Conservation (phyloP, 2,797 vertebrate genomes). For the Heteromormyrus szaboi region DNA sequence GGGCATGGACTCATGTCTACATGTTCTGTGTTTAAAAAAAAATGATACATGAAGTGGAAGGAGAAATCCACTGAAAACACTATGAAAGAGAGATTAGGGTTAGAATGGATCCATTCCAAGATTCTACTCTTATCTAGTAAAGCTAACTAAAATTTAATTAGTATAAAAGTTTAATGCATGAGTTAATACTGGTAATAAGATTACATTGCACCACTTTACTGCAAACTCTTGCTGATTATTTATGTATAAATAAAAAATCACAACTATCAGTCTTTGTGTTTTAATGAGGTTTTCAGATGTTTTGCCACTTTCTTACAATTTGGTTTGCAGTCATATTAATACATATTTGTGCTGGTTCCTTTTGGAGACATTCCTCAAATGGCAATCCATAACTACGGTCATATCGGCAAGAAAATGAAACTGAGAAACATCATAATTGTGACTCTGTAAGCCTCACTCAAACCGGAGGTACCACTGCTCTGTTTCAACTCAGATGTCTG, state of each 20-base stretch:
- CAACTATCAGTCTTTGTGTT: not conserved
- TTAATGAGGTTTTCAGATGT: not conserved
- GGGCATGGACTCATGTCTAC: not conserved
- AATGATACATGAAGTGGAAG: not conserved
- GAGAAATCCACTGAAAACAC: not conserved
- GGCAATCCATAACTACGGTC: not conserved
- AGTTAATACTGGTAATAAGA: not conserved
- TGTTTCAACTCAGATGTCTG: not conserved
- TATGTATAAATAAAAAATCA: conserved; percentile 1
- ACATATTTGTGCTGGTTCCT: not conserved
- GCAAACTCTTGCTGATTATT: not conserved
- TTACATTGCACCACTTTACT: not conserved
- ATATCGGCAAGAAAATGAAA: not conserved
- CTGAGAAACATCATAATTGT: not conserved
- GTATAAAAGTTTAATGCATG: not conserved
- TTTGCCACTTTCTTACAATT: not conserved
- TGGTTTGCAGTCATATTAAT: not conserved
- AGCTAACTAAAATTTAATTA: not conserved
- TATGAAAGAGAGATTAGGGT: conserved; percentile 6
- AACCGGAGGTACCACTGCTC: not conserved
- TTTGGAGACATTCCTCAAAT: not conserved
- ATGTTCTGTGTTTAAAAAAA: not conserved
- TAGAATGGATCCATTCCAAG: not conserved
- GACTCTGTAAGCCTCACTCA: not conserved
- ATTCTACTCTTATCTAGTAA: not conserved